A percentile compares a stretch with the other conserved stretches of the same genome.
Evolutionary conservation across 2,888 invertebrate genomes (phyloP).

Genomic region (Stictocephala bisonia): DNA sequence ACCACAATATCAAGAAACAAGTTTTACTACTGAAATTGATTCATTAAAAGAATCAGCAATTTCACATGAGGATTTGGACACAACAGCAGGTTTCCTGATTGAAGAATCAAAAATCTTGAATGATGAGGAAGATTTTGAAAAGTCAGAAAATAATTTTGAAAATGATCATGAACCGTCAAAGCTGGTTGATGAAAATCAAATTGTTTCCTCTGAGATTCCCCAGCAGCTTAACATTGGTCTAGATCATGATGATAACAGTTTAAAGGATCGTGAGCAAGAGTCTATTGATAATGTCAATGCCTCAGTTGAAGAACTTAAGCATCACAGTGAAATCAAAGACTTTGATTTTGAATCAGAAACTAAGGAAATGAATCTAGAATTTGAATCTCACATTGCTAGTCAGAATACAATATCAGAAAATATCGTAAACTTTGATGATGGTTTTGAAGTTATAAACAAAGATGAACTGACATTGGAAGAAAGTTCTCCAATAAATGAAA

Average conservation of each 20-base stretch:
- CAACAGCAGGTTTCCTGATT: constrained; percentile 17
- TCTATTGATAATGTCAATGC: background rate
- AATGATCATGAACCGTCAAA: too few relatives aligned
- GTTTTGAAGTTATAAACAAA: constrained; percentile 19
- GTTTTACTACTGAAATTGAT: background rate
- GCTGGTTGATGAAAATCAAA: too few relatives aligned
- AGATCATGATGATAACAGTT: background rate
- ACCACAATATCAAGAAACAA: constrained; percentile 30
- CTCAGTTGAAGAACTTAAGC: background rate
- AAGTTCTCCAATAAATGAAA: background rate
- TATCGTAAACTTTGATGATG: background rate
- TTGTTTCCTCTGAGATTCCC: too few relatives aligned
- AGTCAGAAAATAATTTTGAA: too few relatives aligned
- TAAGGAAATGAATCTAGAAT: constrained; percentile 35
- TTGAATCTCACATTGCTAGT: constrained; percentile 35
- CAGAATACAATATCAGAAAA: background rate
- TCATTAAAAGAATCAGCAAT: background rate
- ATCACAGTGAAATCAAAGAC: background rate
- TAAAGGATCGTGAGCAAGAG: background rate
- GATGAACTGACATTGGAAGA: background rate
- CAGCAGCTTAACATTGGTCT: background rate
- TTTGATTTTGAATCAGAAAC: constrained; percentile 15
- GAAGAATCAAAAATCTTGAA: constrained; percentile 39
- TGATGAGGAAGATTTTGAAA: constrained; percentile 32
- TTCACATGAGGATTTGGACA: background rate